Percentiles rank a stretch among this genome's conserved stretches.
These are phyloP conservation scores for Megalops cyprinoides DNA, from an alignment of 2,797 vertebrate genomes.

Conservation along the genomic window DNA sequence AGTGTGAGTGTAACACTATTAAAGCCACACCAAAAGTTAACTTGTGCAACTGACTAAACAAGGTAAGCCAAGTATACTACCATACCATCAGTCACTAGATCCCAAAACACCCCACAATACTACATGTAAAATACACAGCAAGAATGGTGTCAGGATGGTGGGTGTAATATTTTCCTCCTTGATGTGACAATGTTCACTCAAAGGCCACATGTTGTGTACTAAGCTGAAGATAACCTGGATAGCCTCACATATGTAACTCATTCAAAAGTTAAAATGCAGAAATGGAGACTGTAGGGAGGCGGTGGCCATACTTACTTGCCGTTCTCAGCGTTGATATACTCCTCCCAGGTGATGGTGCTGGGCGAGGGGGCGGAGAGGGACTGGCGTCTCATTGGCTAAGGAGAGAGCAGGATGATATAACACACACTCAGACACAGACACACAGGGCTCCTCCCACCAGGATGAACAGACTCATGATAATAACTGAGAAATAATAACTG, in stretches of 20 bases:
- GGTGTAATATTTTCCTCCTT: too few species aligned
- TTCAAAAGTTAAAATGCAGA: background rate
- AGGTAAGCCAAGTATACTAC: too few species aligned
- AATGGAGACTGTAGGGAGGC: background rate
- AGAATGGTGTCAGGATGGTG: too few species aligned
- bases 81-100: too few species aligned
- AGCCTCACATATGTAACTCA: background rate
- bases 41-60: too few species aligned
- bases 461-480: background rate
- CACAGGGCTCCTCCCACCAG: background rate
- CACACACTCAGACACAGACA: background rate
- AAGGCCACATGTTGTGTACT: background rate
- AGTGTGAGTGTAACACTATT: too few species aligned
- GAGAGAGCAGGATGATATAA: conserved; percentile 2
- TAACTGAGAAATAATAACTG: too few species aligned
- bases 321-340: conserved; percentile 93
- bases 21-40: too few species aligned
- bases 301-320: conserved; percentile 84
- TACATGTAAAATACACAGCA: too few species aligned
- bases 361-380: conserved; percentile 89
- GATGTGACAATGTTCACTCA: background rate
- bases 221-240: background rate
- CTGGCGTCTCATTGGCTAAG: conserved; percentile 87
- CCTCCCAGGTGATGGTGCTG: conserved; percentile 96
- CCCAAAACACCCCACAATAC: too few species aligned